Evolutionary conservation across 1,140 invertebrate genomes (phyloP).

Genomic region (Euwallacea fornicatus): DNA sequence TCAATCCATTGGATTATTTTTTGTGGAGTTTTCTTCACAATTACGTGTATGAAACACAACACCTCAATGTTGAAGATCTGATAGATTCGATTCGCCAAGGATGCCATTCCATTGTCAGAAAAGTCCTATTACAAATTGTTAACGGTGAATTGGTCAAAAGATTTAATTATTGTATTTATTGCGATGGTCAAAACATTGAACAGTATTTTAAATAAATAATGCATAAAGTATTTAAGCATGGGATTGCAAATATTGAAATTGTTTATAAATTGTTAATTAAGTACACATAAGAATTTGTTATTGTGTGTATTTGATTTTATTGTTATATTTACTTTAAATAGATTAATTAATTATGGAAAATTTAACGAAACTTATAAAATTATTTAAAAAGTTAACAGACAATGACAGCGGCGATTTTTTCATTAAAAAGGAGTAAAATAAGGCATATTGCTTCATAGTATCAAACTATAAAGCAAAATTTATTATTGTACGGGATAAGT

Average conservation of each 20-base stretch:
- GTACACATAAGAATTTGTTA: neutral
- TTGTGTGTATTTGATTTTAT: neutral
- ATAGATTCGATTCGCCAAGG: neutral
- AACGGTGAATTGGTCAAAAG: neutral
- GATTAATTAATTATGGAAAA: neutral
- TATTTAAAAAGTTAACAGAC: neutral
- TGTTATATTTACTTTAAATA: neutral
- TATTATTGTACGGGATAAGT: slow-evolving; percentile 1
- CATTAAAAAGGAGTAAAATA: neutral
- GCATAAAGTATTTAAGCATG: no score
- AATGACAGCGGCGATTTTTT: neutral
- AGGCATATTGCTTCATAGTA: no score
- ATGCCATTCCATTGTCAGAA: neutral
- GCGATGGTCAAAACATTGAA: no score
- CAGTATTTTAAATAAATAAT: neutral
- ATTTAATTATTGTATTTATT: neutral
- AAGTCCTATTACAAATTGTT: neutral
- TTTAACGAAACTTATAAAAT: neutral
- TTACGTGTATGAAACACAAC: slow-evolving; percentile 2
- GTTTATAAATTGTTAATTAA: no score
- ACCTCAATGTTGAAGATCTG: neutral
- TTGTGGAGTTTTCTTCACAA: neutral
- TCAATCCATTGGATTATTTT: slow-evolving; percentile 12
- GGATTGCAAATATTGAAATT: no score
- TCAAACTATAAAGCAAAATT: neutral